Base-by-base conservation (phyloP, 1,140 invertebrate genomes). In the Cherax destructor region DNA sequence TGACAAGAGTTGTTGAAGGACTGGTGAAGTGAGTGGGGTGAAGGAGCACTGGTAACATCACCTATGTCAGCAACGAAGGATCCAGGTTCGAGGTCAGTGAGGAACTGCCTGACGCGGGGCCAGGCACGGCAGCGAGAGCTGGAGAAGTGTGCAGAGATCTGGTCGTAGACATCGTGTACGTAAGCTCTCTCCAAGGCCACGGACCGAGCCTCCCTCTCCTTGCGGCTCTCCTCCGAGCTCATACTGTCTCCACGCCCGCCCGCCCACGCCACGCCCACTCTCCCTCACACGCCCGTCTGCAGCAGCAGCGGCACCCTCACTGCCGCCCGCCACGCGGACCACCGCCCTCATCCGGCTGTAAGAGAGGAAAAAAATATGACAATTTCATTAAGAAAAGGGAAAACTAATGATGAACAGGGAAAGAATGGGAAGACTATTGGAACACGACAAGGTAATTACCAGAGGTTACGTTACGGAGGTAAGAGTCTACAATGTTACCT, bases 101-200 rank as follows among this genome's bases (percentile, higher is more conserved):
- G 96, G 95, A 99, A 99, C 93, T 97, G 96, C 93, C 96, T 96
- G 83, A 99, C 97, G 93, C 96, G 96, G 41, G 98, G 98, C 96
- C 98, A 98, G 52, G 96, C 95, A 90, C 96, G 96, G 92, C 96
- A 96, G 95, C 96, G 92, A 21, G 92, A 91, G 90, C 93, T 93
- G 30, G 93, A 92, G 86, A 95, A 94, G 88, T 95, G 94, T 65
- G 94, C 94, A 92, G 97, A 97, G 93, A 97, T 97, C 94, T 98
- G 97, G 94, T 98, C 97, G 95, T 99, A 99, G 84, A 99, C 98
- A 94, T 98, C 98, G 95, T 99, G 98, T 30, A 99, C 98, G 95
- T 99, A 99, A 85, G 97, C 97, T 95, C 98, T 97, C 95, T 99
- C 98, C 94, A 99, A 95, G 93, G 97, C 98, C 93, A 98, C 96